Percentiles rank a stretch among this genome's conserved stretches.
Evolutionary conservation across 2,797 vertebrate genomes (phyloP).

Genomic region (Argyrosomus regius): DNA sequence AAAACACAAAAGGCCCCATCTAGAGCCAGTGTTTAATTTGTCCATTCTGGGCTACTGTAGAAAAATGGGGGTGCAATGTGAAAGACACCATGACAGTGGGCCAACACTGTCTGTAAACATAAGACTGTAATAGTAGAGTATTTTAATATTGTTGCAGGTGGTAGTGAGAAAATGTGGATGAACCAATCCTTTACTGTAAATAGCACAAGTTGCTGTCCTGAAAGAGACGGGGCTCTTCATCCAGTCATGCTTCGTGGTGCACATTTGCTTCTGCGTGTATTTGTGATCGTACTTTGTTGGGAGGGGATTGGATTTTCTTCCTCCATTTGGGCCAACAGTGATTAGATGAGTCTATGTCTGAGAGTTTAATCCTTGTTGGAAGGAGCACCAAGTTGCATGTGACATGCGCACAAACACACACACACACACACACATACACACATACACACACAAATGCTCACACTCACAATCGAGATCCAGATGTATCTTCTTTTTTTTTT

Average conservation of each 20-base stretch:
- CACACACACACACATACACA: conserved; percentile 17
- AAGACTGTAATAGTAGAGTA: no score
- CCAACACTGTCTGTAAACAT: no score
- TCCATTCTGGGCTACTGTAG: no score
- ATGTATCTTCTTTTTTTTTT: conserved; percentile 68
- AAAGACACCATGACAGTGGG: no score
- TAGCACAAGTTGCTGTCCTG: conserved; percentile 8
- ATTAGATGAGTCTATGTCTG: conserved; percentile 82
- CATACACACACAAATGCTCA: conserved; percentile 17
- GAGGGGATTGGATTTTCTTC: conserved; percentile 73
- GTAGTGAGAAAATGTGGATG: not conserved
- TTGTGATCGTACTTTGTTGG: conserved; percentile 59
- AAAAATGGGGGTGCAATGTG: no score
- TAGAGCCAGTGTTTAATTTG: no score
- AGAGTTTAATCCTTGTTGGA: conserved; percentile 81
- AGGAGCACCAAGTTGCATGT: conserved; percentile 75
- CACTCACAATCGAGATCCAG: conserved; percentile 70
- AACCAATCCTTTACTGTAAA: conserved; percentile 8
- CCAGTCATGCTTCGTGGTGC: conserved; percentile 29
- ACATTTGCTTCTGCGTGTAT: conserved; percentile 52
- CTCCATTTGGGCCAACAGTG: conserved; percentile 78
- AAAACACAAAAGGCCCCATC: no score
- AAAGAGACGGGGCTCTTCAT: conserved; percentile 42
- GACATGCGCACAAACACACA: conserved; percentile 13
- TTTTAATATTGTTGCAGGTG: no score